Conservation (phyloP, 2,797 vertebrate genomes). For the Aldrovandia affinis region DNA sequence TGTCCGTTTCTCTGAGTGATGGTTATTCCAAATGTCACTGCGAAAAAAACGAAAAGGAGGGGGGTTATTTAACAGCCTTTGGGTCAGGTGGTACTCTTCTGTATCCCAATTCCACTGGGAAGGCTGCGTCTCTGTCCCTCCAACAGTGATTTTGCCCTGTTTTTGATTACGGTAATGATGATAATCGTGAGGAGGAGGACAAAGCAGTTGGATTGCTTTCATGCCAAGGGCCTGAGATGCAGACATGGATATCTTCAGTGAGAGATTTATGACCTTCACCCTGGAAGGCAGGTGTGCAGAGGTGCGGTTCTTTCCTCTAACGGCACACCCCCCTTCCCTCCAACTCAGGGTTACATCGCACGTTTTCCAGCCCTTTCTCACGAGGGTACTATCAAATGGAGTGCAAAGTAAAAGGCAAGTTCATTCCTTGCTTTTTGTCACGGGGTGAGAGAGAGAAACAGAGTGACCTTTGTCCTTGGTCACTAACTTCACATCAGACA, state of each 20-base stretch:
- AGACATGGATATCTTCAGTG: too few relatives aligned
- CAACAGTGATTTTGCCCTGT: constrained; percentile 42
- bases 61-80: neutral
- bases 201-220: too few relatives aligned
- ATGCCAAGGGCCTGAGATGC: too few relatives aligned
- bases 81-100: neutral
- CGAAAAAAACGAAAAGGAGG: neutral
- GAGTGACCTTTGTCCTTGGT: neutral
- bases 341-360: neutral
- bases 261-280: neutral
- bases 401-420: neutral
- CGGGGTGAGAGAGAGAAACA: neutral
- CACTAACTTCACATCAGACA: neutral
- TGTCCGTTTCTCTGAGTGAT: constrained; percentile 17
- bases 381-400: neutral
- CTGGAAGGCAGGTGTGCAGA: neutral
- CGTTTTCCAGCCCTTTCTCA: neutral
- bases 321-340: neutral
- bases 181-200: constrained; percentile 19
- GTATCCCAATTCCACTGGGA: neutral
- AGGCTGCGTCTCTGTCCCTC: constrained; percentile 45
- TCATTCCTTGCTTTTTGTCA: neutral
- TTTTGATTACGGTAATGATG: neutral
- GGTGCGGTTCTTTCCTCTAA: neutral
- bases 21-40: neutral